Conservation (phyloP, 2,888 invertebrate genomes). For the Tyria jacobaeae region DNA sequence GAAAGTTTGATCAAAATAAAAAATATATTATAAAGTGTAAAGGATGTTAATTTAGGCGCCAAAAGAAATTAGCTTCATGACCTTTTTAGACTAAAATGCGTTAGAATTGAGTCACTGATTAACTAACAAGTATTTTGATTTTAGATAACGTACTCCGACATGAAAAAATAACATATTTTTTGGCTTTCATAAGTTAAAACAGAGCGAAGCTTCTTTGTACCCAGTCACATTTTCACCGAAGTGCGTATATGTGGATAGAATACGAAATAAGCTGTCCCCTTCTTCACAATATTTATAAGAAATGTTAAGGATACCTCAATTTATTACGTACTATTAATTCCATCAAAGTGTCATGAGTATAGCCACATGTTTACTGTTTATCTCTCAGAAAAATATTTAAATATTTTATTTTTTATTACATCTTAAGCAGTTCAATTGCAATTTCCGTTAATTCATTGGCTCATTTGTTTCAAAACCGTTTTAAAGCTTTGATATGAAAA, state of each 20-base stretch:
- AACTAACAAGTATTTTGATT: constrained; percentile 5
- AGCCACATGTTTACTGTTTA: constrained; percentile 32
- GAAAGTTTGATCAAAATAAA: constrained; percentile 31
- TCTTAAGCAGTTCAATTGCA: too few relatives aligned
- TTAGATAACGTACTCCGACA: constrained; percentile 1
- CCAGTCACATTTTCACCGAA: constrained; percentile 72
- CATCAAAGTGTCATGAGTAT: constrained; percentile 34
- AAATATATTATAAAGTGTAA: constrained; percentile 14
- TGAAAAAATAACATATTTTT: constrained; percentile 28
- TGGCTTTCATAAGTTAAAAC: constrained; percentile 41
- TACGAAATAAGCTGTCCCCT: constrained; percentile 70
- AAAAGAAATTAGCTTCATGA: constrained; percentile 16
- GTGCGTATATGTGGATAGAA: constrained; percentile 71
- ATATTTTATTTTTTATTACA: not conserved
- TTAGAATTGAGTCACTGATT: constrained; percentile 14
- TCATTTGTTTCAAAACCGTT: too few relatives aligned
- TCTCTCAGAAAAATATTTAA: not conserved
- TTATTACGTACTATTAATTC: constrained; percentile 67
- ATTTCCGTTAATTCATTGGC: too few relatives aligned
- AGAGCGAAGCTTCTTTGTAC: constrained; percentile 54
- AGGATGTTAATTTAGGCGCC: constrained; percentile 4
- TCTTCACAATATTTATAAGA: constrained; percentile 65
- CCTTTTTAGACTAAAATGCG: constrained; percentile 13
- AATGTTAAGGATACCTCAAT: constrained; percentile 69
- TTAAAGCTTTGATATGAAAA: too few relatives aligned